Evolutionary conservation across 1,140 invertebrate genomes (phyloP).

Genomic region (Procambarus clarkii): DNA sequence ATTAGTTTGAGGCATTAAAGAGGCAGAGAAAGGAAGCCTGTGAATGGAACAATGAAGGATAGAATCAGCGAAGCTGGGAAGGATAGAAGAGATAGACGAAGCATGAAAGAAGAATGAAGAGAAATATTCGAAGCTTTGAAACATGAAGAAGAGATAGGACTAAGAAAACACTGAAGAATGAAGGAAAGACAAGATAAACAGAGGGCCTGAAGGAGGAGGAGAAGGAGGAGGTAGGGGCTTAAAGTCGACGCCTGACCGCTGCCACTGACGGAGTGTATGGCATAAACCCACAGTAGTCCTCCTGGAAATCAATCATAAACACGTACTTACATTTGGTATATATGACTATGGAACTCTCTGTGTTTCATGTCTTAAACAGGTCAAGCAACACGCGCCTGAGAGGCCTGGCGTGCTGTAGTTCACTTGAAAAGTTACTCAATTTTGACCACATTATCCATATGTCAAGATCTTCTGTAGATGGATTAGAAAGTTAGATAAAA

Average conservation of each 20-base stretch:
- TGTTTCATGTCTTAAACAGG: not conserved
- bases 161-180: not conserved
- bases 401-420: not conserved
- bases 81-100: no score
- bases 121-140: no score
- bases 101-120: no score
- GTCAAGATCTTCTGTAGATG: not conserved
- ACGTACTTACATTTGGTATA: slow-evolving; percentile 9
- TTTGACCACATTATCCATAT: not conserved
- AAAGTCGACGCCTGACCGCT: slow-evolving; percentile 54
- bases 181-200: not conserved
- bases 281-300: slow-evolving; percentile 65
- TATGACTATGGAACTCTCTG: not conserved
- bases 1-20: no score
- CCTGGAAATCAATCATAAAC: slow-evolving; percentile 53
- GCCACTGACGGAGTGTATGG: slow-evolving; percentile 51
- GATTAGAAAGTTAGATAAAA: not conserved
- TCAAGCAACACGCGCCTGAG: not conserved
- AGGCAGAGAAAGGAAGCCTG: no score
- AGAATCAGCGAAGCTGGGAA: no score
- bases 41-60: not conserved
- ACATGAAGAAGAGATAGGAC: not conserved
- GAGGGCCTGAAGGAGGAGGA: not conserved
- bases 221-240: not conserved
- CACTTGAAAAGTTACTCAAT: not conserved